Base-by-base conservation (phyloP, 2,888 invertebrate genomes). In the Stenoptilia bipunctidactyla region DNA sequence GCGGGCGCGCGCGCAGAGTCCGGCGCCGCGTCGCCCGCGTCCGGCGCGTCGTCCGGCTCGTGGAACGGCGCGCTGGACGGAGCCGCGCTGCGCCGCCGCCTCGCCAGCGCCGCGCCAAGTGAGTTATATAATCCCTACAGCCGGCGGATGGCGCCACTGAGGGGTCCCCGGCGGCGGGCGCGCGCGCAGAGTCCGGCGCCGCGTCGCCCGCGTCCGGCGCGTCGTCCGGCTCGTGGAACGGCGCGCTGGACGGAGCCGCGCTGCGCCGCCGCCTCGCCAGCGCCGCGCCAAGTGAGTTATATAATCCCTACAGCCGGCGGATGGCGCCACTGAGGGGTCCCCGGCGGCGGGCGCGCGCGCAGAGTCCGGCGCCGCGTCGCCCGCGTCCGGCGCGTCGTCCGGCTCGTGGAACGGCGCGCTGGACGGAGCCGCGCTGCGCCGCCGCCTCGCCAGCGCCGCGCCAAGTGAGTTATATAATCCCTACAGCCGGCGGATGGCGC, bases 401-500 rank as follows among this genome's bases (percentile, higher is more conserved):
- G 86, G 93, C 60, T 92, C 91, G 3, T 89, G 91, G 40, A 90
- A 91, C 34, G 54, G 48, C 20, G 34, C 39, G 1, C 85, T 94
- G 43, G 93, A 94, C 70, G 93, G 94, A 12, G 93, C 93, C 14
- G 91, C 93, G 5, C 83, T 94, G 45, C 75, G 94, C 0, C 83
- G 52, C 76, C 82, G 53, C 13, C 51, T 52, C 37, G 49, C 47
- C 15, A 34, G 40, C 14, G 36, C 27, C 30, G 54, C 34, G 27
- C 46, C n/a, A n/a, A n/a, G n/a, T n/a, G n/a, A n/a, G n/a, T n/a
- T n/a, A n/a, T n/a, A n/a, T n/a, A n/a, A n/a, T n/a, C n/a, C n/a
- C n/a, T n/a, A 10, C 33, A 5, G 34, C 12, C 10, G 33, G 39
- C 36, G 42, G 41, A 27, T 37, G 37, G 13, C 20, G 40, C 2